These are phyloP conservation scores for Scarus forsteni DNA, from an alignment of 2,797 vertebrate species.

Conservation along the genomic window DNA sequence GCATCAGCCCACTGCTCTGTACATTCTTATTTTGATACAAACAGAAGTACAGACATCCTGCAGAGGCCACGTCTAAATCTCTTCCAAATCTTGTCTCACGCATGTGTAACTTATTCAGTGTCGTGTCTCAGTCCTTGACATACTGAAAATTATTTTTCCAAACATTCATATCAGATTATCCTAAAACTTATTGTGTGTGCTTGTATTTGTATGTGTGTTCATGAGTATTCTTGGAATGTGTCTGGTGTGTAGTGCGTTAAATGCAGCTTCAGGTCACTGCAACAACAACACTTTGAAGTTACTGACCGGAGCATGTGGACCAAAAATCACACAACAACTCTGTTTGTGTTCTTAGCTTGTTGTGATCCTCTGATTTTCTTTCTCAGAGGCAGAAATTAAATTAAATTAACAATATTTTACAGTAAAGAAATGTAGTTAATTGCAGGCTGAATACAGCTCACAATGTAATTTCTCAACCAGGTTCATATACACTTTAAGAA, in stretches of 20 bases:
- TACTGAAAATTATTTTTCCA: neutral
- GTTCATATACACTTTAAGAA: too few relatives aligned
- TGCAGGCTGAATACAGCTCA: neutral
- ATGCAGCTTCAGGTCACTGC: slow-evolving; percentile 59
- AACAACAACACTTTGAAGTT: slow-evolving; percentile 52
- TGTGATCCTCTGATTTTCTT: neutral
- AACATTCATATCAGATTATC: slow-evolving; percentile 21
- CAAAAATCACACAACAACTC: neutral
- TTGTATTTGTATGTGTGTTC: neutral
- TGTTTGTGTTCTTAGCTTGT: neutral
- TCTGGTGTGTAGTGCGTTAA: slow-evolving; percentile 48
- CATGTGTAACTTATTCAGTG: neutral
- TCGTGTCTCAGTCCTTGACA: neutral
- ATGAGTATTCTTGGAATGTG: slow-evolving; percentile 23
- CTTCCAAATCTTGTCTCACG: neutral
- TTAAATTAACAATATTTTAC: too few relatives aligned
- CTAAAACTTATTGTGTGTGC: slow-evolving; percentile 4
- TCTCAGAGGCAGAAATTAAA: too few relatives aligned
- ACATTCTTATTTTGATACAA: neutral
- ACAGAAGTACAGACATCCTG: neutral
- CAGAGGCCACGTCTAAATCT: neutral
- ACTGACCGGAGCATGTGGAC: slow-evolving; percentile 10
- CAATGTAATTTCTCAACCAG: too few relatives aligned
- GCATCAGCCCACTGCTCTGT: neutral
- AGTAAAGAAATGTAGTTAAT: too few relatives aligned